phyloP scores from a whole-genome alignment of 2,797 vertebrate species.

The Simalia tracyae region DNA sequence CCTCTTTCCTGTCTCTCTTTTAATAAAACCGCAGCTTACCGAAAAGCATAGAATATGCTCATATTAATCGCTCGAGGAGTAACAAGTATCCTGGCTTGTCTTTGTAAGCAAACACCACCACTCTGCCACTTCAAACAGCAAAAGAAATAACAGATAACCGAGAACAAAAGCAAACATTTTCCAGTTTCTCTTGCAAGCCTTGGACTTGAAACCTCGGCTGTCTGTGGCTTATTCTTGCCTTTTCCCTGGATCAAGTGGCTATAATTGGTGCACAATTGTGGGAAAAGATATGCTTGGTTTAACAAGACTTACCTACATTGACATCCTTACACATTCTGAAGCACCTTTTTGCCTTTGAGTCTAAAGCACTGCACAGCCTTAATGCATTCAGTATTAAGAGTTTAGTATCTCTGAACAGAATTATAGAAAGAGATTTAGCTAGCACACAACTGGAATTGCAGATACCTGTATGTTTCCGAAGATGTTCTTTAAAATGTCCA shows the following conservation, averaged over 20 bases:
- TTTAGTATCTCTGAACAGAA: background rate
- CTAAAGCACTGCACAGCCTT: background rate
- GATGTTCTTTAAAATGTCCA: constrained; percentile 98
- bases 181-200: background rate
- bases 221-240: background rate
- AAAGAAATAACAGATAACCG: background rate
- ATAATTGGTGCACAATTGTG: background rate
- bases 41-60: background rate
- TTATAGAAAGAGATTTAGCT: background rate
- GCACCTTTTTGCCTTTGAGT: background rate
- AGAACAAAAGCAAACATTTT: background rate
- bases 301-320: background rate
- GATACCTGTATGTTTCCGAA: constrained; percentile 96
- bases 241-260: background rate
- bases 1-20: too few species aligned
- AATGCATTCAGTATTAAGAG: background rate
- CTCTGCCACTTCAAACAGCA: background rate
- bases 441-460: background rate
- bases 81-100: background rate
- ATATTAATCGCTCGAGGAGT: background rate
- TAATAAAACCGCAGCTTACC: background rate
- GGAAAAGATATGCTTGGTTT: background rate
- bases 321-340: background rate
- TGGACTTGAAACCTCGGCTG: background rate
- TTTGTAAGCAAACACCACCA: background rate